Evolutionary conservation across 2,888 invertebrate species (phyloP), one percentile per base, ranked within the genome.

Genomic region (Limnephilus lunatus): DNA sequence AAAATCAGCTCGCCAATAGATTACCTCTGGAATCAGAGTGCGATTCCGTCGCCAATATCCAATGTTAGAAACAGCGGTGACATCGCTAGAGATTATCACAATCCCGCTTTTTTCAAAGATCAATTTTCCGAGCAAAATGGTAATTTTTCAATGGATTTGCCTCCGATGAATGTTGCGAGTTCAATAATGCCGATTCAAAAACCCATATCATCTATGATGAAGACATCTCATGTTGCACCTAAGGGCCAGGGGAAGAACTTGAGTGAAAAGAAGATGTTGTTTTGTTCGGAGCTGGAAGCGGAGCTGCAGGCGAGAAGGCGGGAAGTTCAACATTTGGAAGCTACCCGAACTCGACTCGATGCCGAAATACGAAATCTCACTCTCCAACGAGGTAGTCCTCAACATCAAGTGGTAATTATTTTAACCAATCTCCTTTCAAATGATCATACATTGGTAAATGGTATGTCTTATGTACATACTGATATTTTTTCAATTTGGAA

Each of bases 11-110:
- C 96, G 19, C 96, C 96, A 25, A 96, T 96, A 32, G 95, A 95
- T 93, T 96, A 96, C 94, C 94, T 96, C 44, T 95, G 95, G 95
- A 95, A 95, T 92, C 96, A 96, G 94, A 95, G 95, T 93, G 95
- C 96, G 80, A 96, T 96, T 89, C 90, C 93, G 19, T 93, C 94
- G 32, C 94, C 94, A 44, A 90, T 93, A 81, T 44, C 86, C 3
- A 93, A 93, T 89, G 81, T 90, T 48, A 85, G 85, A 90, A 87
- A 80, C 19, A 91, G 53, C 48, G 25, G 95, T 95, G 80, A 93
- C 35, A 91, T 81, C n/a, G 94, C 94, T 2, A 94, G 95, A 90
- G 94, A 95, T 88, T 95, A 94, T 93, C 94, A 94, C 86, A 94
- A 95, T 94, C 94, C 94, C 89, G 94, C 94, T 91, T 94, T 94